Percentiles rank a stretch among this genome's conserved stretches.
phyloP scores from a whole-genome alignment of 2,113 vertebrate species.

The Phaetusa simplex region DNA sequence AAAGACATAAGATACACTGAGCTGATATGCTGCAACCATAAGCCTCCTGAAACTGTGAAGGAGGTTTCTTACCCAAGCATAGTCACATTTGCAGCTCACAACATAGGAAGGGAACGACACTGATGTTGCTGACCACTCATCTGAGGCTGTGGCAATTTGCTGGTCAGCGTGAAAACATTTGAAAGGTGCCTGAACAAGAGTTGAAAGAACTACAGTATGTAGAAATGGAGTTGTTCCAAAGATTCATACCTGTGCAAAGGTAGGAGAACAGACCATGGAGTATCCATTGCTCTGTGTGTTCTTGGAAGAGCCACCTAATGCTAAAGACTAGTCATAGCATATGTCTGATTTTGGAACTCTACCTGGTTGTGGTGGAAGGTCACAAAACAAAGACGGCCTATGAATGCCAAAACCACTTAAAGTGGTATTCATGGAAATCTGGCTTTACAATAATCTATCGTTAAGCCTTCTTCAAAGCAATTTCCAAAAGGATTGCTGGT shows the following conservation, averaged over 20 bases:
- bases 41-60: not conserved
- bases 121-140: not conserved
- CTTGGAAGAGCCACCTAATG: not conserved
- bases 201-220: not conserved
- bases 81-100: not conserved
- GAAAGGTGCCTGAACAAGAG: not conserved
- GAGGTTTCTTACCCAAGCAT: not conserved
- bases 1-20: not conserved
- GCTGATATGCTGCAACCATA: not conserved
- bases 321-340: not conserved
- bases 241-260: not conserved
- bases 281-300: not conserved
- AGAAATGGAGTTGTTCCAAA: not conserved
- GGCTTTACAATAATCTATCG: not conserved
- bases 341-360: not conserved
- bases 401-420: not conserved
- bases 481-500: conserved; percentile 17
- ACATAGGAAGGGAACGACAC: not conserved
- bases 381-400: not conserved
- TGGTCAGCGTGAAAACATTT: not conserved
- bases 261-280: not conserved
- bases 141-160: not conserved
- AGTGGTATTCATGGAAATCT: not conserved
- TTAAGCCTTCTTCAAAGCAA: conserved; percentile 15
- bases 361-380: not conserved